Conservation (phyloP, 2,797 vertebrate species). For the Podarcis siculus region DNA sequence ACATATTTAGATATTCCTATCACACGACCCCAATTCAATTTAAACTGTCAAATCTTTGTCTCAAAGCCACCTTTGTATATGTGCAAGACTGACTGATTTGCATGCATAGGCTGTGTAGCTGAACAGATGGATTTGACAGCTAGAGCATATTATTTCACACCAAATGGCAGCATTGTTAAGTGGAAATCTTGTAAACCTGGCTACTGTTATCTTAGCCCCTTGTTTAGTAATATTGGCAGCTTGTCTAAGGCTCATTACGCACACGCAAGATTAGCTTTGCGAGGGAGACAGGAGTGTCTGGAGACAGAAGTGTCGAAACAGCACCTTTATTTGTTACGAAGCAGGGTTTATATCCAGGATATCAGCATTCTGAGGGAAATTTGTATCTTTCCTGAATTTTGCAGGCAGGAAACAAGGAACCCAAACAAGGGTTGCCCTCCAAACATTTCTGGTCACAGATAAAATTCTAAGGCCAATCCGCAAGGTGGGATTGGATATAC, state of each 20-base stretch:
- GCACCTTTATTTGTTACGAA: background rate
- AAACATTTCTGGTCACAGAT: background rate
- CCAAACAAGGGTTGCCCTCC: background rate
- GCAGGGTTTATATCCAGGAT: background rate
- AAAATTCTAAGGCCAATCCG: background rate
- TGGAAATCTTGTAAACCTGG: conserved; percentile 64
- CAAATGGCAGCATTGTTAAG: conserved; percentile 62
- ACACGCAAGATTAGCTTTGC: background rate
- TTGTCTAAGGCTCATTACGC: conserved; percentile 23
- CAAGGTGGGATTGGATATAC: background rate
- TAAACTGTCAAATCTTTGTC: conserved; percentile 1
- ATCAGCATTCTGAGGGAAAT: background rate
- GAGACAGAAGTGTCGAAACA: background rate
- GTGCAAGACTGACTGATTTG: conserved; percentile 36
- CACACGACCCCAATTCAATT: conserved; percentile 22
- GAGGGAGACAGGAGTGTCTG: background rate
- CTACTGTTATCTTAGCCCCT: conserved; percentile 33
- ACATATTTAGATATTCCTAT: conserved; percentile 1
- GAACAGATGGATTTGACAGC: conserved; percentile 67
- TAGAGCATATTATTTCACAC: conserved; percentile 42
- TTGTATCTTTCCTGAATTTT: background rate
- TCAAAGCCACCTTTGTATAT: conserved; percentile 8
- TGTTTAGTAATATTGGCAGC: conserved; percentile 67
- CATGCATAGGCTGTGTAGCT: conserved; percentile 6
- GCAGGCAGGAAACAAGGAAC: background rate